Base-by-base conservation (phyloP, 2,888 invertebrate species). In the Drosophila mimetica region DNA sequence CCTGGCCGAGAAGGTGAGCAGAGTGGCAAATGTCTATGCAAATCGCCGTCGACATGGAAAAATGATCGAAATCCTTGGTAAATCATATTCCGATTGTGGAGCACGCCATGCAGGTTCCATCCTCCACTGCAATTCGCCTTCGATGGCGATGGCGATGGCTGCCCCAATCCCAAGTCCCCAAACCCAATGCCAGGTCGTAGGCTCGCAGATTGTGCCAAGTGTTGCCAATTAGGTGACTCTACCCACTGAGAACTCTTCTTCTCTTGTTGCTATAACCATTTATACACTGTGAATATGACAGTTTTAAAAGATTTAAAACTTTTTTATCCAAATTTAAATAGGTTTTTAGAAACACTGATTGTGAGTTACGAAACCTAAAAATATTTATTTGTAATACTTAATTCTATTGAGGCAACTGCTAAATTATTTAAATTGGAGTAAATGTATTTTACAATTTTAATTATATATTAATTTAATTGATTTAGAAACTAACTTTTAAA, bases 1-100 rank as follows among this genome's bases (percentile, higher is more conserved):
- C 64, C 46, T 52, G 51, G 39, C 13, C 53, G 52, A 71, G 66
- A 65, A 77, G 77, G 83, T 54, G 74, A 80, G 82, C 76, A 64
- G 76, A 67, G 67, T 44, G 63, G 67, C 44, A 50, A 55, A 50
- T 67, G 63, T 64, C 63, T 64, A 67, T 71, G 60, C 70, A 71
- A 71, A 71, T 67, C 71, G 71, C 54, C 52, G 81, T 32, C 64
- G 74, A 82, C 85, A 74, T 76, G 66, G 73, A 76, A 75, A 79
- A 82, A 75, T 84, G 82, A 84, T 85, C 76, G 73, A 84, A 86
- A 81, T 81, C 83, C 83, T 86, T 84, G 87, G 69, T 72, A 84
- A 86, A 86, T 86, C 83, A 85, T 85, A 85, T 74, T 76, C 50
- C 76, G 81, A 86, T 83, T 78, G 81, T 66, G 71, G 71, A 76